phyloP scores from a whole-genome alignment of 2,797 vertebrate genomes.

The Eospalax fontanierii region DNA sequence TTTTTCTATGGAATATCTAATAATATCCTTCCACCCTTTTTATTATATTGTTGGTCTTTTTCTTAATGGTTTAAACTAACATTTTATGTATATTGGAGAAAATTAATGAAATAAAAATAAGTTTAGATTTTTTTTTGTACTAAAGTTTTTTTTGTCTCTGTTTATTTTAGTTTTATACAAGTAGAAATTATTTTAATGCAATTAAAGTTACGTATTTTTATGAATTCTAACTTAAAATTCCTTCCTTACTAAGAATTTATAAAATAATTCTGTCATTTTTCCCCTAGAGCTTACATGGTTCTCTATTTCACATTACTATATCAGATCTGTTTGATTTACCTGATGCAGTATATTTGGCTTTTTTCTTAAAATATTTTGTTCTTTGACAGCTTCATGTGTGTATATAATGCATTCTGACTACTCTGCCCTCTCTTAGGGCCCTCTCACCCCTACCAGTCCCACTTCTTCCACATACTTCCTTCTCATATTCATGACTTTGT shows the following conservation, averaged over 20 bases:
- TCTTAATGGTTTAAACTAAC: constrained; percentile 3
- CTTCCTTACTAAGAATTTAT: neutral
- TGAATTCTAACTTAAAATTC: neutral
- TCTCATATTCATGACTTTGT: no score
- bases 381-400: no score
- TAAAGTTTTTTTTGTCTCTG: neutral
- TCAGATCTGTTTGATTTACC: constrained; percentile 17
- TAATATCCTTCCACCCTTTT: neutral
- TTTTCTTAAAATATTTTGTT: no score
- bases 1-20: constrained; percentile 24
- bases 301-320: neutral
- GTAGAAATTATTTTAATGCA: constrained; percentile 51
- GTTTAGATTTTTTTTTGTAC: constrained; percentile 35
- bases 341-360: neutral
- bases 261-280: constrained; percentile 51
- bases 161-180: constrained; percentile 39
- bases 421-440: no score
- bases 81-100: constrained; percentile 15
- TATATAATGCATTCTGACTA: no score
- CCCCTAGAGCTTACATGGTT: neutral
- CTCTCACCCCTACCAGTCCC: no score
- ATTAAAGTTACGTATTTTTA: constrained; percentile 51
- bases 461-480: no score
- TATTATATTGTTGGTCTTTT: neutral
- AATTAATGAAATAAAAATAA: constrained; percentile 31